phyloP scores from a whole-genome alignment of 2,113 vertebrate species.

The Sterrhoptilus dennistouni region DNA sequence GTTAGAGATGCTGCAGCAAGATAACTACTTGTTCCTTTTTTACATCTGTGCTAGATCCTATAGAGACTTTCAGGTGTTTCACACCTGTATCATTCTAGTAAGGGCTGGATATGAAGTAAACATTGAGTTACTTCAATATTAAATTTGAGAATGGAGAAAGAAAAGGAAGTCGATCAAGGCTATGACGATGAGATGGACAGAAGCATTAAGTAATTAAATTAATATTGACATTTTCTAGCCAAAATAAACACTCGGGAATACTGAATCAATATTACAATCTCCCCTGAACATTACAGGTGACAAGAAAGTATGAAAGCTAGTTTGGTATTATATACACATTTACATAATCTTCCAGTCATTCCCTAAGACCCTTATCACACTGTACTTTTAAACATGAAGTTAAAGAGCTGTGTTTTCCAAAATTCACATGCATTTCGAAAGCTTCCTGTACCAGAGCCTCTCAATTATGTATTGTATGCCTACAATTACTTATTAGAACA shows the following conservation, averaged over 20 bases:
- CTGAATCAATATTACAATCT: not conserved
- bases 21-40: not conserved
- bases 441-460: not conserved
- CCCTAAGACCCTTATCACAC: not conserved
- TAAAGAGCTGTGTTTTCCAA: not conserved
- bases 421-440: not conserved
- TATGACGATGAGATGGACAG: not conserved
- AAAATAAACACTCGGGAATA: not conserved
- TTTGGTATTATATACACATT: not conserved
- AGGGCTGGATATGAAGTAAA: not conserved
- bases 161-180: not conserved
- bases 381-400: not conserved
- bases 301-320: not conserved
- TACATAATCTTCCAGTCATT: not conserved
- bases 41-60: not conserved
- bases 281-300: not conserved
- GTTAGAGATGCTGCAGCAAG: not conserved
- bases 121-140: not conserved
- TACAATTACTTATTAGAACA: conserved; percentile 21
- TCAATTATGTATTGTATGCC: not conserved
- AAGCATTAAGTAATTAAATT: not conserved
- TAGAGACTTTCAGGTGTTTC: not conserved
- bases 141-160: not conserved
- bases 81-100: not conserved
- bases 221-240: not conserved